These are phyloP conservation scores for Bombus confusus DNA, from an alignment of 1,140 invertebrate genomes.

Conservation along the genomic window DNA sequence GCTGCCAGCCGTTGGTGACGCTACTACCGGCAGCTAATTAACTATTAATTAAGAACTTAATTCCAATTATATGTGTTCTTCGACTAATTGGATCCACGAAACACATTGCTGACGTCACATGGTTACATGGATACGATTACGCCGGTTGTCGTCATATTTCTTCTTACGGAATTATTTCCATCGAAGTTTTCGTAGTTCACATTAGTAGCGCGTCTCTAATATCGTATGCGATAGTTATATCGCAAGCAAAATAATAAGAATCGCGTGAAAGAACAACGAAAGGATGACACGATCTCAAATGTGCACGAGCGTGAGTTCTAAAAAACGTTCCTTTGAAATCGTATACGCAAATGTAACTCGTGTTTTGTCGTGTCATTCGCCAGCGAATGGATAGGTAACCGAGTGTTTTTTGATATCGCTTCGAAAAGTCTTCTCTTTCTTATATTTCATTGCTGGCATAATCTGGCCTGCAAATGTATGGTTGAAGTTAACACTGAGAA, in stretches of 20 bases:
- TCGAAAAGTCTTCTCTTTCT: not conserved
- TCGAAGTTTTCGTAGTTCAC: too few relatives aligned
- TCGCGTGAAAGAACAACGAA: too few relatives aligned
- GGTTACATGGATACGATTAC: not conserved
- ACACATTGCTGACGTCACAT: conserved; percentile 59
- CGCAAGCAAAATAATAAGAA: too few relatives aligned
- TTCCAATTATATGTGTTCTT: conserved; percentile 74
- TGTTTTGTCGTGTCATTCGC: too few relatives aligned
- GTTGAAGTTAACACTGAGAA: not conserved
- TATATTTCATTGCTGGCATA: not conserved
- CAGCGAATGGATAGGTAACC: not conserved
- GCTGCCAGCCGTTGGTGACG: conserved; percentile 37
- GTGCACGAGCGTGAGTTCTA: too few relatives aligned
- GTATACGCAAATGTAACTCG: not conserved
- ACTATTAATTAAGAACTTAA: conserved; percentile 76
- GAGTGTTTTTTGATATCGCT: not conserved
- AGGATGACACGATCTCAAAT: not conserved
- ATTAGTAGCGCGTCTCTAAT: not conserved
- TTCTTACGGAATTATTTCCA: conserved; percentile 32
- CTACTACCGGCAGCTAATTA: conserved; percentile 73
- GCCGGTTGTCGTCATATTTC: not conserved
- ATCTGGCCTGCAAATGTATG: not conserved
- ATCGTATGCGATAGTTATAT: not conserved
- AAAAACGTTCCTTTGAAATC: not conserved
- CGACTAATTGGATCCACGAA: conserved; percentile 76